Evolutionary conservation across 2,113 vertebrate species (phyloP), one percentile per base, ranked within the genome.

Genomic region (Numenius arquata): DNA sequence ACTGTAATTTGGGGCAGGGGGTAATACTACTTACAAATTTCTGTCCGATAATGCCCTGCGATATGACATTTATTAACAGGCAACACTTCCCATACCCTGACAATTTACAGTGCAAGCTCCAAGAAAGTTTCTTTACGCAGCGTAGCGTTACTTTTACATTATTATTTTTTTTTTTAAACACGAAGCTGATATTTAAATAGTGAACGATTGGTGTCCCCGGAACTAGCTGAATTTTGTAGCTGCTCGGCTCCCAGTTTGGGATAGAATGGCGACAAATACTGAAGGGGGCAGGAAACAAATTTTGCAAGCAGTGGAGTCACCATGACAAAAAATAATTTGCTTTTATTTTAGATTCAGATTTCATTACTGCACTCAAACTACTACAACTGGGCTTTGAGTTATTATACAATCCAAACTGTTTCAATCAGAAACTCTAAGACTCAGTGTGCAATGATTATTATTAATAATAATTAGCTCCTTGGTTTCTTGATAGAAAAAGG

Each of bases 311-410:
- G 97, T 98, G 83, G 97, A 98, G 97, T 98, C 98, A 98, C 97
- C 98, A 97, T 98, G 98, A 98, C 98, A 98, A 98, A 98, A 98
- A 98, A 98, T 98, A 98, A 98, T 98, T 98, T 98, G 98, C 97
- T 98, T 98, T 98, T 98, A 98, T 98, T 98, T 98, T 98, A 98
- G 97, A 98, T 98, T 98, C 98, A 98, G 98, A 98, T 98, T 98
- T 98, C 98, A 98, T 98, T 97, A 98, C 98, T 98, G 98, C 98
- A 98, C 98, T 98, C 98, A 98, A 97, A 98, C 95, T 96, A 98
- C 98, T 98, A 98, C 98, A 98, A 97, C 98, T 98, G 97, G 97
- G 97, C 97, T 98, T 98, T 97, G 98, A 98, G 96, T 98, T 98
- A 97, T 98, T 97, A 97, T 98, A 98, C 98, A 98, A 98, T 98